Evolutionary conservation across 2,797 vertebrate genomes (phyloP).

Genomic region (Chelonia mydas): DNA sequence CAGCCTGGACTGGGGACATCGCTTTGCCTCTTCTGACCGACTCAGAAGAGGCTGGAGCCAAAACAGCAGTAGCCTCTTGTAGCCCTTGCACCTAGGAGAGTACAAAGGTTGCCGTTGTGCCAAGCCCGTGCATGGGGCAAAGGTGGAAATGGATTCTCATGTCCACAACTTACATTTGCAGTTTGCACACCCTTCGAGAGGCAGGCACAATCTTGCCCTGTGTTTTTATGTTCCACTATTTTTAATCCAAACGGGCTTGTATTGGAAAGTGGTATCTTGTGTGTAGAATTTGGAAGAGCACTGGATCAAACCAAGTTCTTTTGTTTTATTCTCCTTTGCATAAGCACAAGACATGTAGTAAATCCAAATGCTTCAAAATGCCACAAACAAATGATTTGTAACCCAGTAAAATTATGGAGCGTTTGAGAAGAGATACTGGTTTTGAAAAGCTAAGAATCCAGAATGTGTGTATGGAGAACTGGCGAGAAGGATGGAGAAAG

Average conservation of each 20-base stretch:
- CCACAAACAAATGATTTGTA: background rate
- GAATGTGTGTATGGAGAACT: background rate
- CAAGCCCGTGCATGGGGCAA: background rate
- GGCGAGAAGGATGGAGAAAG: background rate
- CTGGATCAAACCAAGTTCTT: background rate
- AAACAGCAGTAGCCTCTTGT: background rate
- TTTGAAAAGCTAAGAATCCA: background rate
- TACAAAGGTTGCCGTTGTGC: background rate
- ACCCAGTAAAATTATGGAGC: background rate
- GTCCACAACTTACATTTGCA: background rate
- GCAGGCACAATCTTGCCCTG: background rate
- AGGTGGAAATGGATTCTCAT: background rate
- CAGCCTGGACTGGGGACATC: background rate
- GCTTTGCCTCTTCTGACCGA: background rate
- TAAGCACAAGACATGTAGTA: background rate
- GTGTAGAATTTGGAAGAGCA: slow-evolving; percentile 27
- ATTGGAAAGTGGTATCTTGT: slow-evolving; percentile 9
- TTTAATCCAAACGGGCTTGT: background rate
- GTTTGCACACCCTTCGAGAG: background rate
- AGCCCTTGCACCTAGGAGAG: background rate
- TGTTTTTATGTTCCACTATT: background rate
- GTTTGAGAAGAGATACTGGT: slow-evolving; percentile 26
- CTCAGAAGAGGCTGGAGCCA: background rate
- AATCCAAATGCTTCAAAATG: background rate
- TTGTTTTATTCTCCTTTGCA: background rate